phyloP scores from a whole-genome alignment of 2,888 invertebrate genomes.

The Spicauda simplicius region DNA sequence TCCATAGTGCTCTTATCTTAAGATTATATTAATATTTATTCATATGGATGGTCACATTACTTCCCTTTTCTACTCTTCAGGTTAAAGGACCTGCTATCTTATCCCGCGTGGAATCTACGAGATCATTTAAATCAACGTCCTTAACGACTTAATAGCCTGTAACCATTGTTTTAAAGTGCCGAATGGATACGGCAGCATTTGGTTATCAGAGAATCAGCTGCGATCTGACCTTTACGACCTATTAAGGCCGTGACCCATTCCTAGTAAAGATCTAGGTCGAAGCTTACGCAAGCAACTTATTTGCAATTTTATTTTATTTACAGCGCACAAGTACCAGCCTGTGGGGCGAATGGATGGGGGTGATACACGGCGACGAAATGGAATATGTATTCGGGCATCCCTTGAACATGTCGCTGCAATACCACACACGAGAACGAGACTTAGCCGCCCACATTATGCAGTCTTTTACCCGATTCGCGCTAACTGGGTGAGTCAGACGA shows the following conservation, averaged over 20 bases:
- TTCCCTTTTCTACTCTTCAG: neutral
- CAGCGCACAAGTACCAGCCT: constrained; percentile 96
- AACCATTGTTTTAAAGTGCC: constrained; percentile 1
- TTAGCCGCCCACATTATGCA: constrained; percentile 96
- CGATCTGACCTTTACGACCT: constrained; percentile 30
- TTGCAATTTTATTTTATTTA: constrained; percentile 56
- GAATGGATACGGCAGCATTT: constrained; percentile 1
- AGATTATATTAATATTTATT: no score
- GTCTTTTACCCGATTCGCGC: constrained; percentile 96
- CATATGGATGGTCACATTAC: neutral
- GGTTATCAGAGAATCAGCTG: constrained; percentile 26
- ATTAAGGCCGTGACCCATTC: constrained; percentile 35
- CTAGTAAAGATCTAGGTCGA: constrained; percentile 32
- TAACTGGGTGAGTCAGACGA: constrained; percentile 91
- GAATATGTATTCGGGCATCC: constrained; percentile 99
- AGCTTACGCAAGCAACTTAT: constrained; percentile 36
- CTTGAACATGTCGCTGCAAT: constrained; percentile 93
- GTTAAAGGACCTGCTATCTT: neutral
- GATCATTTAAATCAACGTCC: neutral
- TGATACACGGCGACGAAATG: constrained; percentile 99
- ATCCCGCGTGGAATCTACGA: neutral
- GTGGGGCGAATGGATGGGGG: constrained; percentile 99
- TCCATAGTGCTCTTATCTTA: no score
- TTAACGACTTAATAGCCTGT: constrained; percentile 1
- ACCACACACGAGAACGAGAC: constrained; percentile 93